Base-by-base conservation (phyloP, 2,113 vertebrate genomes). In the Actenoides lindsayi region DNA sequence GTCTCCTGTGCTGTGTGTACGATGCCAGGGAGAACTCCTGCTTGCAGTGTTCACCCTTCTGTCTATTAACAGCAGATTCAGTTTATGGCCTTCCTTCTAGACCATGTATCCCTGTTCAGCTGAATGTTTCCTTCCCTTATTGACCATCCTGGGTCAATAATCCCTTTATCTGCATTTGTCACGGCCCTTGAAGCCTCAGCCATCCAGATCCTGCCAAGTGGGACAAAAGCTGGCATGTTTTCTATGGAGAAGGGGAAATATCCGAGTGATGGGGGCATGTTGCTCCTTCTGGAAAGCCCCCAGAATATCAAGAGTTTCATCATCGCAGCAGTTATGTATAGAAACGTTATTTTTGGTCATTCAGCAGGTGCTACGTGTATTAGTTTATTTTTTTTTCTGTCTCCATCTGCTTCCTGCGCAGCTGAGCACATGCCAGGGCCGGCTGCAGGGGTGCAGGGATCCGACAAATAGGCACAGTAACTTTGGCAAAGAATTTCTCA, bases 371-470 rank as follows among this genome's bases (percentile, higher is more conserved):
- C 46, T 85, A 20, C 0, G 5, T 79, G n/a, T 78, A 30, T 92
- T 70, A 11, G 51, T 85, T 93, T 69, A 85, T 60, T 82, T 94
- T 91, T 91, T 37, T 67, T 95, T 83, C 75, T 93, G 53, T 9
- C 63, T 70, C 89, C 89, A 95, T 85, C 91, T 97, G 96, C 81
- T 95, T 96, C 95, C 93, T 91, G 93, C 4, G 0, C 96, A 96
- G 96, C 95, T 96, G 95, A 96, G 74, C 82, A 42, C 54, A 0
- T 79, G 81, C 95, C 81, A 37, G 0, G 69, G 48, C 62, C 0
- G 25, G 89, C 93, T 91, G 80, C 81, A 56, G 81, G 10, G 74
- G 37, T 0, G 0, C 50, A 44, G 19, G 65, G 62, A 17, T 15
- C 51, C 1, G 4, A 54, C 13, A 87, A 81, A 89, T 0, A 92